phyloP scores from a whole-genome alignment of 2,797 vertebrate species.

The Phalanger gymnotis region DNA sequence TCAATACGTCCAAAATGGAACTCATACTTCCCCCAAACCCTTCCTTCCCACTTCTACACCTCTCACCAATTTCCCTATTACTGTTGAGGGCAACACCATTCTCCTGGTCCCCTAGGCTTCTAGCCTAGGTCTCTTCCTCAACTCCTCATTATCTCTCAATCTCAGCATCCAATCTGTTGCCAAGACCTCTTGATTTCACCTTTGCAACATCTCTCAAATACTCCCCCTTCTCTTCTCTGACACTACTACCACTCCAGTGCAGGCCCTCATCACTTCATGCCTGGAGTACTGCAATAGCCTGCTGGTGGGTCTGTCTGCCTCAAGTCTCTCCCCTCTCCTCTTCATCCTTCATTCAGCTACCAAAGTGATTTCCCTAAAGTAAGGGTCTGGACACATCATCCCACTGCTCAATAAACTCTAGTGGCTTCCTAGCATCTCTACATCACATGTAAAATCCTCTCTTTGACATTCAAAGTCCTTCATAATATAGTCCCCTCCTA shows the following conservation, averaged over 20 bases:
- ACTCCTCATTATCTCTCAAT: not conserved
- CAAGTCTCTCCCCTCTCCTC: no score
- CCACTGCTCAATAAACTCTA: no score
- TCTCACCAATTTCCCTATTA: not conserved
- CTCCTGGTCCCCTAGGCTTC: not conserved
- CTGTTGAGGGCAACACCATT: not conserved
- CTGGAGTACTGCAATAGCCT: not conserved
- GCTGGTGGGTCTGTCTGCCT: not conserved
- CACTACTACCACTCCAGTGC: not conserved
- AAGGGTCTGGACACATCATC: not conserved
- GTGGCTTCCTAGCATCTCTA: not conserved
- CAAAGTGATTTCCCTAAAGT: not conserved
- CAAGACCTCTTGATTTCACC: not conserved
- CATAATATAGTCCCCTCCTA: not conserved
- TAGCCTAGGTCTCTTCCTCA: not conserved
- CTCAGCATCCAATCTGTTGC: not conserved
- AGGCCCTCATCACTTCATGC: no score
- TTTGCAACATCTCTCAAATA: not conserved
- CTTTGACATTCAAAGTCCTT: not conserved
- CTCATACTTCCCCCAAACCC: not conserved
- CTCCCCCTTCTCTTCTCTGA: not conserved
- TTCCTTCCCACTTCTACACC: not conserved
- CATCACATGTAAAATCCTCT: not conserved
- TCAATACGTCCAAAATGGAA: not conserved
- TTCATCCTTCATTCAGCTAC: not conserved